Percentiles rank a stretch among this genome's conserved stretches.
Conservation (phyloP, 2,888 invertebrate genomes). For the Zelleria hepariella region DNA sequence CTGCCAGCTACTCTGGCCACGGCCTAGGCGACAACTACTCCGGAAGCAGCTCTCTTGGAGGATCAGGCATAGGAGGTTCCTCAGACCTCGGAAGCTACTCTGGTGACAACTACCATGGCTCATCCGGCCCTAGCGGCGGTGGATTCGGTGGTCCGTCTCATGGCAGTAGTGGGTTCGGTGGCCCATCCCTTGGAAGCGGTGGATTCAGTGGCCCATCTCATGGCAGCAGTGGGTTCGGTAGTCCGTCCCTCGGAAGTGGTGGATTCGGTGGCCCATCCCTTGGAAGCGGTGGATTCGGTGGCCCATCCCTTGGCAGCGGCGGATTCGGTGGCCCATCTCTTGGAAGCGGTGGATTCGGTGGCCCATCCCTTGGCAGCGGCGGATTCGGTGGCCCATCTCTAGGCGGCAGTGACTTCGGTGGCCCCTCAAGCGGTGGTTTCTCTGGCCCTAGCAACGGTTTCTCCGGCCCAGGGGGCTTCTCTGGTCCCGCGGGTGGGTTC, state of each 20-base stretch:
- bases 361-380: constrained; percentile 9
- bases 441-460: constrained; percentile 1
- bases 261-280: background rate
- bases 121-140: background rate
- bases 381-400: constrained; percentile 8
- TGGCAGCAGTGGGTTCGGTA: constrained; percentile 4
- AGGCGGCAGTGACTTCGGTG: constrained; percentile 2
- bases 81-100: background rate
- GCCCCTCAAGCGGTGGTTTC: background rate
- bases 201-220: constrained; percentile 7
- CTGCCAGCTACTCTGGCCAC: constrained; percentile 46
- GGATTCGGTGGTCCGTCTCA: background rate
- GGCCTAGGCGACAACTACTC: constrained; percentile 15
- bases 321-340: background rate
- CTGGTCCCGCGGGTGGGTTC: background rate
- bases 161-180: background rate
- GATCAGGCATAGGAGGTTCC: no score
- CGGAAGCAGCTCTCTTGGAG: background rate
- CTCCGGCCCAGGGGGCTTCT: background rate
- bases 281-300: background rate
- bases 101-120: background rate
- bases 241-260: constrained; percentile 8
- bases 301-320: background rate
- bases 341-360: constrained; percentile 1
- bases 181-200: background rate